Base-by-base conservation (phyloP, 2,888 invertebrate genomes). In the Cacoxenus indagator region DNA sequence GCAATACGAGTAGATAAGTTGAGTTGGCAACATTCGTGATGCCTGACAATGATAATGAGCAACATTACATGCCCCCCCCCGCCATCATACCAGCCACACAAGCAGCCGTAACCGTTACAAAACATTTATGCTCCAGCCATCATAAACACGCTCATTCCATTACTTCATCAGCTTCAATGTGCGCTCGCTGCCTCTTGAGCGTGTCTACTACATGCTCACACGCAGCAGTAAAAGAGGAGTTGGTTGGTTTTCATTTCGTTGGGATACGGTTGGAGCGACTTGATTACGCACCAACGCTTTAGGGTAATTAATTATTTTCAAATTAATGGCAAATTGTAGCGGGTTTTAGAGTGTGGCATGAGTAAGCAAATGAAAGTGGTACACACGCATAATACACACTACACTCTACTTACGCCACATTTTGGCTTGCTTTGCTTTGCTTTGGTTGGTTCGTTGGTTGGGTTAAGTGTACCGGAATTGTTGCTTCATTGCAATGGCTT, bases 271-370 rank as follows among this genome's bases (percentile, higher is more conserved):
- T 14, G 37, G 37, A 31, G 17, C n/a, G 55, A 70, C 68, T 68
- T 72, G 68, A 71, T 73, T 75, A 90, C 68, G 88, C 87, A 73
- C 71, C 76, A 79, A 76, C 74, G 76, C 78, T 80, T 78, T 31
- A 70, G 75, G 76, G 76, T 77, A 81, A 82, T 81, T 81, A 79
- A 82, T 81, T 82, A 79, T 76, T 82, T 81, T 78, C 73, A 78
- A 78, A 80, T 80, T 78, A 80, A 79, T 76, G 70, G 72, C 76
- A 77, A 78, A 76, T 76, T 74, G 71, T 75, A 67, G 67, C 14
- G n/a, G 37, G 71, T 75, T 68, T 71, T 69, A 73, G 64, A 67
- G 59, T 54, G 51, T 5, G 31, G 54, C 14, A 27, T 31, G 65
- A 37, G 26, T 65, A 48, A 22, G 31, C 29, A 64, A 43, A 48